Evolutionary conservation across 2,888 invertebrate species (phyloP), one percentile per base, ranked within the genome.

Genomic region (Rutpela maculata): DNA sequence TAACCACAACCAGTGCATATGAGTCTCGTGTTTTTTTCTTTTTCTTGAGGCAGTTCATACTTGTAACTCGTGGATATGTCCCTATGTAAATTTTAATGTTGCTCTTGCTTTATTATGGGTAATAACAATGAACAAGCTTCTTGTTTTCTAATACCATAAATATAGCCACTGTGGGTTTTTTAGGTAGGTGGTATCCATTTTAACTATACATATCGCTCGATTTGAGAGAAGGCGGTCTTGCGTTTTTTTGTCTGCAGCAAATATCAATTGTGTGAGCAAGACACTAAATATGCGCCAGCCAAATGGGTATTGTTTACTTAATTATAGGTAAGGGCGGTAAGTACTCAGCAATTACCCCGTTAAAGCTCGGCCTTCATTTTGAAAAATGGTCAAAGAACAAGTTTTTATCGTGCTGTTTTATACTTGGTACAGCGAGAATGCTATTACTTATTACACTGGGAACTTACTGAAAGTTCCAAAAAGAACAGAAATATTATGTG

Each of bases 111-210:
- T 70, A 70, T 70, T 70, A 19, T 10, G 38, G 19, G 38, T 60
- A 70, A 60, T 70, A 70, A 60, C 26, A 60, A 22, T 22, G 70
- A 22, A 70, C 70, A 60, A 70, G 70, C 70, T 70, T 26, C 70
- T 70, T 70, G 70, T 70, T 70, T 50, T 70, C 70, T 70, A 70
- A 70, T 70, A 60, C 70, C 70, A 70, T 70, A 70, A 70, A 70
- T 70, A 60, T 38, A 26, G 35, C 59, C 60, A 70, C 70, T 26
- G 70, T 70, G 70, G 70, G 70, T n/a, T 65, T n/a, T 57, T 70
- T n/a, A 60, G 43, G 70, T 70, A 60, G 70, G 70, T 62, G 70
- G 70, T 19, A 59, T 70, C 38, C 70, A 70, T 59, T 60, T 70
- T 70, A 60, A 70, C 70, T 19, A 60, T 62, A 70, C 59, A 70